Evolutionary conservation across 2,888 invertebrate genomes (phyloP), one percentile per base, ranked within the genome.

Genomic region (Protophormia terraenovae): DNA sequence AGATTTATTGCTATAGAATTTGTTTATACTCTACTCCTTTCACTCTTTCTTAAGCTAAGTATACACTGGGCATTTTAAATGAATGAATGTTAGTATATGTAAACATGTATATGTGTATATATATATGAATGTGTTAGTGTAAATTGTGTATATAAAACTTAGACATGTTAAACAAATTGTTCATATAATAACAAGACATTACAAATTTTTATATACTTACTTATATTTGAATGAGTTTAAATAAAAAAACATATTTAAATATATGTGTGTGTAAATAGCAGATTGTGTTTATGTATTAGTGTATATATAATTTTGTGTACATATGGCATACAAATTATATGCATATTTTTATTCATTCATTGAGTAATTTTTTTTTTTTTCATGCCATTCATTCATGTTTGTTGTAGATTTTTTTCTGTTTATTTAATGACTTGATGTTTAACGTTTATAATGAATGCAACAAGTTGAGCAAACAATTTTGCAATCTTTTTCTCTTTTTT

Each of bases 381-480:
- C 14, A 38, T 62, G 47, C 60, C 27, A 50, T 78, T 78, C 60
- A 78, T 60, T 78, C 71, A 79, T 71, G 78, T 79, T 79, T 79
- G 50, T 10, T 58, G 55, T 35, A 41, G 27, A 19, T n/a, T 27
- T 12, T 24, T 53, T 67, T 35, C 53, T 72, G 71, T 53, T 62
- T 66, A 35, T 72, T 80, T 58, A 55, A 55, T 80, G 55, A 27
- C 24, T 64, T 77, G 71, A 72, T 77, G 41, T 72, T 80, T 72
- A 73, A 73, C 53, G 73, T 53, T 53, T 47, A 60, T 60, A 62
- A 60, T 77, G 67, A 84, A 84, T 84, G 84, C 84, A 84, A 84
- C 84, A 84, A 84, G 84, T 84, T 84, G 67, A 77, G 72, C 84
- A 84, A 81, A 77, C 72, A 81, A 73, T 66, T 72, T 80, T 66